A percentile compares a stretch with the other conserved stretches of the same genome.
Evolutionary conservation across 2,113 vertebrate species (phyloP).

Genomic region (Xiphophorus hellerii): DNA sequence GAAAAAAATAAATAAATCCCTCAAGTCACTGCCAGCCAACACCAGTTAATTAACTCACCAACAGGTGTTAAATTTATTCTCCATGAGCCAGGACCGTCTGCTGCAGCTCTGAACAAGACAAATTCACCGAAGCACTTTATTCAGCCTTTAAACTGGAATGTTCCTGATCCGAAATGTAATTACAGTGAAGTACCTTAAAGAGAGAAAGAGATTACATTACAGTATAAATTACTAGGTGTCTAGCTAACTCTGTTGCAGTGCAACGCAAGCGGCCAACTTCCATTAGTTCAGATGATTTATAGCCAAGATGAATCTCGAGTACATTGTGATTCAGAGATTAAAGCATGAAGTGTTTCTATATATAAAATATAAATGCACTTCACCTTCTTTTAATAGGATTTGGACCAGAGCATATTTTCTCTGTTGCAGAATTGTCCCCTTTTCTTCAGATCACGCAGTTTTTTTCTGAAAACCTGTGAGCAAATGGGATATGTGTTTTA

Average conservation of each 20-base stretch:
- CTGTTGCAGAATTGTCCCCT: neutral
- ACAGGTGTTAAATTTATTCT: neutral
- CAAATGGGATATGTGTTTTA: neutral
- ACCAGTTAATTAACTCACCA: no score
- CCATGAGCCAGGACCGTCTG: neutral
- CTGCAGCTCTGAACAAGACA: neutral
- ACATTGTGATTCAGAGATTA: slow-evolving; percentile 32
- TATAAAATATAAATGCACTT: slow-evolving; percentile 1
- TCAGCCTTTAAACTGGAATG: slow-evolving; percentile 32
- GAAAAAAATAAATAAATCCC: no score
- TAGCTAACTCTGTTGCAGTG: slow-evolving; percentile 8
- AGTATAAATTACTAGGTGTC: slow-evolving; percentile 28
- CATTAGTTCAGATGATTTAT: slow-evolving; percentile 41
- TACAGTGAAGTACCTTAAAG: slow-evolving; percentile 44
- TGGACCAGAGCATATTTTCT: slow-evolving; percentile 10
- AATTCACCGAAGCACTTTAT: slow-evolving; percentile 20
- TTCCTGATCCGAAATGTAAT: slow-evolving; percentile 39
- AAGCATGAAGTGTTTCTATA: neutral
- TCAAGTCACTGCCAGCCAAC: no score
- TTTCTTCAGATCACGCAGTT: neutral
- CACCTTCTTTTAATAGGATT: neutral
- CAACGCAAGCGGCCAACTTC: slow-evolving; percentile 12
- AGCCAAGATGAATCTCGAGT: neutral
- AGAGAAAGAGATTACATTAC: slow-evolving; percentile 46
- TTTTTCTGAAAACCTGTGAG: neutral